phyloP scores from a whole-genome alignment of 2,797 vertebrate species.

The Scolopax rusticola region DNA sequence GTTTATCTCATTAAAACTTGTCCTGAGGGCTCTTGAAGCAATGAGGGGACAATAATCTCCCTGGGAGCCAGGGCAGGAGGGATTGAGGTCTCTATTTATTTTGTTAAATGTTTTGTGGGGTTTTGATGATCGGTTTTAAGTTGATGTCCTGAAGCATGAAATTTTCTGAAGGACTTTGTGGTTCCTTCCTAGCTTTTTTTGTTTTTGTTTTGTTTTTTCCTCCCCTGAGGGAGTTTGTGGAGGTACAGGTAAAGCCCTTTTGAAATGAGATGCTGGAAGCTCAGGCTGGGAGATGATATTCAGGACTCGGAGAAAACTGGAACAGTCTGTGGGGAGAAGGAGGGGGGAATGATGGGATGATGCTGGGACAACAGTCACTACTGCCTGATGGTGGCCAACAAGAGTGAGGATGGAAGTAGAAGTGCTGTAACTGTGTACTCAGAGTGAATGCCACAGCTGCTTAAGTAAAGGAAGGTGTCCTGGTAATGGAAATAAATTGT shows the following conservation, averaged over 20 bases:
- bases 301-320: neutral
- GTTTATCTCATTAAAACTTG: fast-evolving
- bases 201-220: neutral
- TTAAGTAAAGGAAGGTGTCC: neutral
- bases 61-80: fast-evolving
- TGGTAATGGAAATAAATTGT: conserved; percentile 49
- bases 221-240: fast-evolving
- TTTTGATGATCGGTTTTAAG: neutral
- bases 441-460: neutral
- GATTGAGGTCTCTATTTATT: neutral
- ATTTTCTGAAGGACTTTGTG: neutral
- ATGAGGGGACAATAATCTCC: neutral
- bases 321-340: neutral
- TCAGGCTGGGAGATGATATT: neutral
- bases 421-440: neutral
- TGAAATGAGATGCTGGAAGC: fast-evolving
- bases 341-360: neutral
- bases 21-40: fast-evolving
- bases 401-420: neutral
- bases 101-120: neutral
- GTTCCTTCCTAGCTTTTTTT: neutral
- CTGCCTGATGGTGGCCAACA: neutral
- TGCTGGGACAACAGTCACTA: neutral
- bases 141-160: neutral
- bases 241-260: neutral